A percentile compares a stretch with the other conserved stretches of the same genome.
phyloP scores from a whole-genome alignment of 23 tunicate genomes.

The Trididemnum clinides region DNA sequence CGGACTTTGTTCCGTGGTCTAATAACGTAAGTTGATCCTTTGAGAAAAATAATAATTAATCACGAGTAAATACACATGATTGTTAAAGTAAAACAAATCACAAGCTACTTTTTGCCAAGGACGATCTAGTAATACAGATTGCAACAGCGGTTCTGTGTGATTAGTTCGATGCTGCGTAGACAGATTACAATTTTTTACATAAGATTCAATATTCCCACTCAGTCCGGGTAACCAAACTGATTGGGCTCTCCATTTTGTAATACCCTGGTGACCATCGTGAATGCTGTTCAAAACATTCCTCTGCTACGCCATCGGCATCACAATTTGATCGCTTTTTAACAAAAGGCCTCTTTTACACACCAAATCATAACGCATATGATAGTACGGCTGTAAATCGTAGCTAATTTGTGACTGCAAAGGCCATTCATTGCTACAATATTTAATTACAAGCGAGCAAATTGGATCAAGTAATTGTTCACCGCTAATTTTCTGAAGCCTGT shows the following conservation, averaged over 20 bases:
- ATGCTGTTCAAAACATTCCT: neutral
- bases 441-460: neutral
- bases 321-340: neutral
- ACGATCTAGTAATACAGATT: neutral
- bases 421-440: neutral
- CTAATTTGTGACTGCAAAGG: neutral
- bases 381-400: neutral
- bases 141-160: neutral
- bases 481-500: neutral
- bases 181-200: neutral
- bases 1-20: neutral
- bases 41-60: neutral
- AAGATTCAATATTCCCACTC: neutral
- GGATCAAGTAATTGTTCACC: neutral
- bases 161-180: neutral
- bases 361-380: neutral
- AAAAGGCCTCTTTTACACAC: neutral
- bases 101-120: neutral
- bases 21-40: neutral
- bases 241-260: neutral
- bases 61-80: neutral
- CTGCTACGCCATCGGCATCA: conserved; percentile 2
- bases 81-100: neutral
- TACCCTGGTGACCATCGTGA: conserved; percentile 22
- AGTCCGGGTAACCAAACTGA: neutral